These are phyloP conservation scores for Drosophila sulfurigaster DNA, from an alignment of 1,140 invertebrate species.

Conservation along the genomic window DNA sequence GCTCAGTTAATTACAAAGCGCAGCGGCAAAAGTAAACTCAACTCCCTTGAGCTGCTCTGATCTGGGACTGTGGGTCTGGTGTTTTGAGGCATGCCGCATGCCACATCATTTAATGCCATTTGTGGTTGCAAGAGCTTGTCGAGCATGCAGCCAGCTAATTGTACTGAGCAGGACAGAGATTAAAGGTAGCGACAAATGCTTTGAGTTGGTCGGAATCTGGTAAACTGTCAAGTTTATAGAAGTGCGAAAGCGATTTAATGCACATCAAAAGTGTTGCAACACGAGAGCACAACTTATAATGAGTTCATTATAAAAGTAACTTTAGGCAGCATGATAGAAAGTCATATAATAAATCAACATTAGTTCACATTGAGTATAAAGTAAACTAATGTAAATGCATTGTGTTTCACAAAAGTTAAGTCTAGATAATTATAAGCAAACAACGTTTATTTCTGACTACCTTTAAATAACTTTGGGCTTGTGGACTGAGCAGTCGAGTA, in stretches of 20 bases:
- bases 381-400: too few species aligned
- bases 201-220: not conserved
- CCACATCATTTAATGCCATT: constrained; percentile 76
- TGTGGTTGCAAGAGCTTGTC: constrained; percentile 65
- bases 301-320: not conserved
- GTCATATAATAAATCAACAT: not conserved
- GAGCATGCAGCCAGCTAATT: constrained; percentile 37
- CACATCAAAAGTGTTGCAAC: not conserved
- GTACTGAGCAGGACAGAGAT: constrained; percentile 45
- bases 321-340: not conserved
- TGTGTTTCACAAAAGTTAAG: too few species aligned
- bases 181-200: constrained; percentile 9
- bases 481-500: too few species aligned
- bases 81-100: not conserved
- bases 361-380: not conserved
- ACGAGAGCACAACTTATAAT: not conserved
- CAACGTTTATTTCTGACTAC: too few species aligned
- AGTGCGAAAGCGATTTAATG: constrained; percentile 3
- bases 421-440: too few species aligned
- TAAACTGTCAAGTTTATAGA: constrained; percentile 13
- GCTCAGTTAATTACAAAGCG: constrained; percentile 23
- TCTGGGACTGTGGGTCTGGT: not conserved
- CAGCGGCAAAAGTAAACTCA: constrained; percentile 18
- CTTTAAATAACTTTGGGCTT: too few species aligned
- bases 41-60: not conserved